Conservation (phyloP, 1,140 invertebrate species). For the Steinernema khuongi region DNA sequence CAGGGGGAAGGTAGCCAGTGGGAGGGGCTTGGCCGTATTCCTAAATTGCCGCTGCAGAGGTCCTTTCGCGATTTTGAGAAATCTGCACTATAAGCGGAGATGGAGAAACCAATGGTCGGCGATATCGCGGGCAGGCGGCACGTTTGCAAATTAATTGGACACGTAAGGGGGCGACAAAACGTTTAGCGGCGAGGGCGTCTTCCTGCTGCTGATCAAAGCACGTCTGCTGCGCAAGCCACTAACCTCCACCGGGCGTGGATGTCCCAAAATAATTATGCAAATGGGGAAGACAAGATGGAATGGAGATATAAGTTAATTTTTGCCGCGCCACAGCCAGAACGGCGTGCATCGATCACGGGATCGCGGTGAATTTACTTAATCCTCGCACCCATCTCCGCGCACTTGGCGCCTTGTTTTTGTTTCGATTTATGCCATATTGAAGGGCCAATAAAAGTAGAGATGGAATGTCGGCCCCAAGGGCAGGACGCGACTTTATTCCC, state of each 20-base stretch:
- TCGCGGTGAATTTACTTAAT: conserved; percentile 17
- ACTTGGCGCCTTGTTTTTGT: background rate
- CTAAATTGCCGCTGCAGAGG: background rate
- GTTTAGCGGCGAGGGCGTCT: background rate
- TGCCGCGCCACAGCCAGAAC: background rate
- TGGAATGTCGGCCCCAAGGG: background rate
- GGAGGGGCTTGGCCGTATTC: background rate
- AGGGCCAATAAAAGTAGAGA: background rate
- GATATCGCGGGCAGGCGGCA: background rate
- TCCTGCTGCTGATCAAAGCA: too few relatives aligned
- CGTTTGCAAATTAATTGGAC: conserved; percentile 13
- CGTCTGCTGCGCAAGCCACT: background rate
- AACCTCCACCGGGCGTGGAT: background rate
- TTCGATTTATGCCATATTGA: background rate
- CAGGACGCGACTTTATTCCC: background rate
- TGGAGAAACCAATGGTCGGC: background rate
- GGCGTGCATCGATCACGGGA: background rate
- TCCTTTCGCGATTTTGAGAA: background rate
- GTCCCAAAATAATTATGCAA: conserved; percentile 17
- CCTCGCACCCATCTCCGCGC: background rate
- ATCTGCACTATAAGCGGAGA: background rate
- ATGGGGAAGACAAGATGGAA: conserved; percentile 6
- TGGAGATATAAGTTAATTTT: conserved; percentile 11
- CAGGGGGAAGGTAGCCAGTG: background rate
- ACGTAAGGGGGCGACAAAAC: conserved; percentile 3